Evolutionary conservation across 2,797 vertebrate genomes (phyloP), one percentile per base, ranked within the genome.

Genomic region (Meriones psammophilus): DNA sequence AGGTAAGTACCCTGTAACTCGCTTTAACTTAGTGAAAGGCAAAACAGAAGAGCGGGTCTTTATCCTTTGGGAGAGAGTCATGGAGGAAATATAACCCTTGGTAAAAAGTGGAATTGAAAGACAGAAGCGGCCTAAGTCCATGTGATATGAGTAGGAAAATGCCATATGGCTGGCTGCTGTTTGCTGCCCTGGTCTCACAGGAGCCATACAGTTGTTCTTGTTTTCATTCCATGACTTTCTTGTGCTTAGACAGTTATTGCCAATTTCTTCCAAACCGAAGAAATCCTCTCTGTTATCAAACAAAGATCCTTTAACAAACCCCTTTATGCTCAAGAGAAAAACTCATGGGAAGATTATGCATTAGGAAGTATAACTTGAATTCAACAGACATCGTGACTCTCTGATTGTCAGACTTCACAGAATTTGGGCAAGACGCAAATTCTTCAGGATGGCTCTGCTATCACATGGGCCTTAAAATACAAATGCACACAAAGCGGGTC

Each of bases 241-340:
- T 64, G 7, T 46, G 46, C 69, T 84, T 33, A 20, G 89, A 28
- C 20, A 71, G 28, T 92, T 76, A 39, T 92, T 81, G 74, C 42
- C 56, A 96, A 80, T 89, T 96, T 97, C 94, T 77, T 92, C 56
- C 42, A 46, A 36, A 73, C 18, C 89, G 68, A 96, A 96, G 89
- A 94, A 58, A 58, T 26, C n/a, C 73, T 97, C 71, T 85, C 76
- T 91, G 87, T 46, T 42, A 92, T 66, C 36, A 95, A 92, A 97
- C 96, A 96, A 97, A 76, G 89, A 71, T 83, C 73, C 83, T 97
- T 97, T 97, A 97, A 97, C 64, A 96, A 88, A 79, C 68, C n/a
- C 58, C 62, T 92, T 56, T 46, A 79, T 60, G 30, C 58, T 83
- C 74, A 83, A 92, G 89, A 92, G 86, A 83, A 87, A 94, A 94